Percentiles rank a stretch among this genome's conserved stretches.
phyloP scores from a whole-genome alignment of 2,113 vertebrate genomes.

The Ovis aries region ARS-UI_Ramb_v3.0 NC_056055.1:222584001-222584500 shows the following conservation, averaged over 20 bases:
- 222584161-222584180: neutral
- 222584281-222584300: neutral
- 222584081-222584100: neutral
- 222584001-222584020: neutral
- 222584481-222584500: neutral
- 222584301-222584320: fast-evolving
- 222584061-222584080: neutral
- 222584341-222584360: neutral
- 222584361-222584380: neutral
- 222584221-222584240: neutral
- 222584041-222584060: neutral
- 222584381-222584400: neutral
- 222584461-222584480: neutral
- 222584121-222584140: neutral
- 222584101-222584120: neutral
- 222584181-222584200: neutral
- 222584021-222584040: neutral
- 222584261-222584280: neutral
- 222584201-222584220: neutral
- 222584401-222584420: neutral
- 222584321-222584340: neutral
- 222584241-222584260: neutral
- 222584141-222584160: neutral
- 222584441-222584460: neutral
- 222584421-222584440: fast-evolving